Conservation (phyloP, 2,888 invertebrate genomes). For the Diloba caeruleocephala region DNA sequence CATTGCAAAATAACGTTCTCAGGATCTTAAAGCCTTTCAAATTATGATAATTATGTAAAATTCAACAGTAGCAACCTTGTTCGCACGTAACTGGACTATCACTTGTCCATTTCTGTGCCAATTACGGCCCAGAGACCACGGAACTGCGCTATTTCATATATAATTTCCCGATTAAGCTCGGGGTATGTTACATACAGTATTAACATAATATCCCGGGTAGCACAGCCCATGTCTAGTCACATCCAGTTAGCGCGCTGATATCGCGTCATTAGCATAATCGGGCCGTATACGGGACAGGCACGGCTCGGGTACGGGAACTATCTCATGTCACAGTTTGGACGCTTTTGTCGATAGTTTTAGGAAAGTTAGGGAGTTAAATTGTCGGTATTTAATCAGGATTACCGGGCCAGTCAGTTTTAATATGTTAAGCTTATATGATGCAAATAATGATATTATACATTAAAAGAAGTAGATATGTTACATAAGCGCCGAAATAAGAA, state of each 20-base stretch:
- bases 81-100: constrained; percentile 27
- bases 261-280: constrained; percentile 63
- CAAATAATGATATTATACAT: no score
- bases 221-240: constrained; percentile 9
- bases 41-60: constrained; percentile 36
- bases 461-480: no score
- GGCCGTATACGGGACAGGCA: constrained; percentile 37
- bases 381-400: constrained; percentile 28
- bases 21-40: constrained; percentile 20
- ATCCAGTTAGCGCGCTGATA: constrained; percentile 57
- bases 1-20: constrained; percentile 19
- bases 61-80: constrained; percentile 26
- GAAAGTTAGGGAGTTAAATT: constrained; percentile 15
- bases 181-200: constrained; percentile 36
- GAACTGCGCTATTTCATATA: constrained; percentile 41
- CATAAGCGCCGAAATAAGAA: no score
- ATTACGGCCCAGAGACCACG: constrained; percentile 21
- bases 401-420: constrained; percentile 4
- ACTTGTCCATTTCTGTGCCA: constrained; percentile 29
- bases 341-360: constrained; percentile 37
- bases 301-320: constrained; percentile 48
- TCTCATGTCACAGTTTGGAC: constrained; percentile 49
- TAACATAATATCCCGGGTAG: constrained; percentile 22
- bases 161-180: constrained; percentile 47
- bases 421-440: neutral